Evolutionary conservation across 1,140 invertebrate genomes (phyloP).

Genomic region (Camponotus pennsylvanicus): DNA sequence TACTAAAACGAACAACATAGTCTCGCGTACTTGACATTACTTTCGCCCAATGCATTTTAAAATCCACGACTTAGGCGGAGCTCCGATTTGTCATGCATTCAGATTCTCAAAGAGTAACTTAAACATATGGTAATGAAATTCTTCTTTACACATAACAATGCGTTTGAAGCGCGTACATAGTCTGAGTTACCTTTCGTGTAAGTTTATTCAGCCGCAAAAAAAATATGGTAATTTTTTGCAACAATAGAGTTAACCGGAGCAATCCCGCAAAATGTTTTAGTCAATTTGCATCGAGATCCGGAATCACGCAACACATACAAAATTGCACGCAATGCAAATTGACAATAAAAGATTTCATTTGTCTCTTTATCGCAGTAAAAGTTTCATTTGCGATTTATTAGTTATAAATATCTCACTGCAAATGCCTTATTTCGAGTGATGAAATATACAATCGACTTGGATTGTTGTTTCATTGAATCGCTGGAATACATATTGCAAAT

Average conservation of each 20-base stretch:
- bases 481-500: conserved; percentile 18
- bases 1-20: neutral
- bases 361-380: neutral
- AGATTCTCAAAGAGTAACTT: conserved; percentile 50
- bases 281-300: neutral
- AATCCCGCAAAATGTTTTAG: conserved; percentile 19
- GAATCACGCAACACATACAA: neutral
- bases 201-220: conserved; percentile 36
- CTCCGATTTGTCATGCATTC: conserved; percentile 57
- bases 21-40: conserved; percentile 20
- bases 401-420: neutral
- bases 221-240: conserved; percentile 32
- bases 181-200: conserved; percentile 33
- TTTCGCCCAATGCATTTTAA: conserved; percentile 48
- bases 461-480: conserved; percentile 13
- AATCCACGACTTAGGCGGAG: conserved; percentile 20
- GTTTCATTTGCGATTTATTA: neutral
- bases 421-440: neutral
- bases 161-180: conserved; percentile 35
- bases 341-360: neutral
- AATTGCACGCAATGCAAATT: neutral
- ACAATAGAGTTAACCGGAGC: conserved; percentile 21
- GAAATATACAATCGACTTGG: neutral
- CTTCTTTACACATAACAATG: conserved; percentile 27
- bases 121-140: conserved; percentile 57